Conservation (phyloP, 2,888 invertebrate genomes). For the Icerya purchasi region DNA sequence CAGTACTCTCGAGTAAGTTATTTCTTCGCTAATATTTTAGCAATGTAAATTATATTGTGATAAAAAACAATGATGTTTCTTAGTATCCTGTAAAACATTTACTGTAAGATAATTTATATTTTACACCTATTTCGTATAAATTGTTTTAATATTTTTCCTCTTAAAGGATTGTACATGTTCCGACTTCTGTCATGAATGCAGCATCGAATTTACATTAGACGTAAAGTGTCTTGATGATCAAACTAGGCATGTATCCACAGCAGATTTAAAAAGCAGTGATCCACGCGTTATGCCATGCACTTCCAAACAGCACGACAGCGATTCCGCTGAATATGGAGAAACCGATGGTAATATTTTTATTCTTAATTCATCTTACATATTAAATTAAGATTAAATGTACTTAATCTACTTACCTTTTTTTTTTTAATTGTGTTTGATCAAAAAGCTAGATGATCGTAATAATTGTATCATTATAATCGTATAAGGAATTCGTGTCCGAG, state of each 20-base stretch:
- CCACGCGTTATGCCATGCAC: conserved; percentile 81
- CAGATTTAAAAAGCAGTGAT: conserved; percentile 81
- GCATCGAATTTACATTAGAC: conserved; percentile 91
- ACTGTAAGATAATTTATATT: no score
- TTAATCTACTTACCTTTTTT: no score
- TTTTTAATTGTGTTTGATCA: no score
- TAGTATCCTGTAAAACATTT: no score
- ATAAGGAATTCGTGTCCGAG: no score
- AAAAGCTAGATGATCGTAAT: no score
- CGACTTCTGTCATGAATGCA: conserved; percentile 93
- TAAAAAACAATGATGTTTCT: neutral
- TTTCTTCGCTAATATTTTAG: neutral
- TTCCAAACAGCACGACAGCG: conserved; percentile 75
- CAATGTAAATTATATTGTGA: neutral
- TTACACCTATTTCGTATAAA: no score
- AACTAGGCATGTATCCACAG: conserved; percentile 88
- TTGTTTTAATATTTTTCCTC: no score
- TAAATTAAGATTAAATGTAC: no score
- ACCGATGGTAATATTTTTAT: conserved; percentile 45
- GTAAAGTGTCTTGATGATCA: conserved; percentile 87
- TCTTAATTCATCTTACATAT: neutral
- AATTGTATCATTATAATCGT: no score
- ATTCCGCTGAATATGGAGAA: conserved; percentile 81
- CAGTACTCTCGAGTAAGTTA: conserved; percentile 57
- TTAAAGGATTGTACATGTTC: conserved; percentile 79